phyloP scores from a whole-genome alignment of 2,113 vertebrate genomes.

The Psophia crepitans region DNA sequence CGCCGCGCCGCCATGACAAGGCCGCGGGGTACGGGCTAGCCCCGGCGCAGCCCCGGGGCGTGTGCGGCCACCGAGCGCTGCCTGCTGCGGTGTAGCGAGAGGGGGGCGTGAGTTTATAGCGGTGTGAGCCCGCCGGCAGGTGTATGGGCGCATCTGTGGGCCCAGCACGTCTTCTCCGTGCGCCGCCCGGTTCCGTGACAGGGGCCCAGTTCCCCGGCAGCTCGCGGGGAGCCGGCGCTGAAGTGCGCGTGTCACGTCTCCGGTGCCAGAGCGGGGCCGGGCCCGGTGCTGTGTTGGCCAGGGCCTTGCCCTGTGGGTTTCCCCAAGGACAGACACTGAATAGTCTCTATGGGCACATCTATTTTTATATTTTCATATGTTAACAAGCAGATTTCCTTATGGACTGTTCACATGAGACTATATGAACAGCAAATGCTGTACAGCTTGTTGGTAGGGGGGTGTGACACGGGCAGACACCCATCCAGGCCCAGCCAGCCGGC shows the following conservation, averaged over 20 bases:
- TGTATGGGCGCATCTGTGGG: rapidly evolving
- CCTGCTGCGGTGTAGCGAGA: neutral
- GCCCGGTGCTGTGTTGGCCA: rapidly evolving
- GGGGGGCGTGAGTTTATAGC: rapidly evolving
- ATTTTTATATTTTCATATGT: neutral
- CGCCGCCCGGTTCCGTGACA: rapidly evolving
- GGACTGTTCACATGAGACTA: rapidly evolving
- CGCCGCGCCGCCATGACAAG: neutral
- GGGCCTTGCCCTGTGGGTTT: too few species aligned
- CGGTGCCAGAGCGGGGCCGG: rapidly evolving
- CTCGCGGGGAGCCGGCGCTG: rapidly evolving
- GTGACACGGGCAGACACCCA: rapidly evolving
- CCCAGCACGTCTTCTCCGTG: rapidly evolving
- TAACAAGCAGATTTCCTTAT: neutral
- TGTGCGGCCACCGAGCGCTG: neutral
- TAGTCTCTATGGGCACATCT: rapidly evolving
- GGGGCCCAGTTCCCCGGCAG: rapidly evolving
- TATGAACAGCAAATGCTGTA: rapidly evolving
- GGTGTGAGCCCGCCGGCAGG: rapidly evolving
- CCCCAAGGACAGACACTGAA: rapidly evolving
- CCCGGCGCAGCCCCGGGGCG: too few species aligned
- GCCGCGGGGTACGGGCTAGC: neutral
- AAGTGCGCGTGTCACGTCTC: rapidly evolving
- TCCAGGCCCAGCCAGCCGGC: neutral
- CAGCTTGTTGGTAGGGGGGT: neutral